phyloP scores from a whole-genome alignment of 2,888 invertebrate genomes.

The Himalopsyche kuldschensis region DNA sequence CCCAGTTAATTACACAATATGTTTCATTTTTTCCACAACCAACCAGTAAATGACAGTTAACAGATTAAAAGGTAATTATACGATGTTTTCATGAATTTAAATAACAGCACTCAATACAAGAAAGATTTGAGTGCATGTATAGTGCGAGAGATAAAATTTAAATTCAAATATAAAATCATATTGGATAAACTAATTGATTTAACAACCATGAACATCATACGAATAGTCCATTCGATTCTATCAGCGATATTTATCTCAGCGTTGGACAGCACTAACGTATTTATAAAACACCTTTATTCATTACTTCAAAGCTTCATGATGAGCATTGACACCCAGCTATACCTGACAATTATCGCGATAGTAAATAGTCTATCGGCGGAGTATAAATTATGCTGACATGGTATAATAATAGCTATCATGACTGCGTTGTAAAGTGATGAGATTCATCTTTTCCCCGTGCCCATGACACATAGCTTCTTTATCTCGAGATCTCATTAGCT shows the following conservation, averaged over 20 bases:
- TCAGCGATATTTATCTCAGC: not conserved
- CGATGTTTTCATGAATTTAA: too few relatives aligned
- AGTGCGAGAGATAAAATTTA: not conserved
- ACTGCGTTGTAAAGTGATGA: slow-evolving; percentile 12
- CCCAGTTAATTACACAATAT: too few relatives aligned
- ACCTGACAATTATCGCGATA: not conserved
- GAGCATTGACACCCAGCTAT: not conserved
- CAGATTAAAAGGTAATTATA: too few relatives aligned
- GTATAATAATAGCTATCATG: slow-evolving; percentile 29
- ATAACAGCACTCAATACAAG: too few relatives aligned
- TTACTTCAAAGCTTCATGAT: not conserved
- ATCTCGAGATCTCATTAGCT: slow-evolving; percentile 33
- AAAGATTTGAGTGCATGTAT: not conserved
- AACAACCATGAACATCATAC: not conserved
- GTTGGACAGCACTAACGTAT: not conserved
- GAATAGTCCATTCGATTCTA: not conserved
- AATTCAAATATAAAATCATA: not conserved
- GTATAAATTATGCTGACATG: slow-evolving; percentile 5
- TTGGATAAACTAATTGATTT: not conserved
- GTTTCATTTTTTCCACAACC: too few relatives aligned
- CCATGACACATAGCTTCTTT: slow-evolving; percentile 21
- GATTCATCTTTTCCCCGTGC: not conserved
- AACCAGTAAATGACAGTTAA: too few relatives aligned
- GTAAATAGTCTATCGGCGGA: not conserved
- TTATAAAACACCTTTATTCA: slow-evolving; percentile 1